Percentiles rank a stretch among this genome's conserved stretches.
These are phyloP conservation scores for Heliconius nattereri DNA, from an alignment of 1,140 invertebrate species.

Conservation along the genomic window DNA sequence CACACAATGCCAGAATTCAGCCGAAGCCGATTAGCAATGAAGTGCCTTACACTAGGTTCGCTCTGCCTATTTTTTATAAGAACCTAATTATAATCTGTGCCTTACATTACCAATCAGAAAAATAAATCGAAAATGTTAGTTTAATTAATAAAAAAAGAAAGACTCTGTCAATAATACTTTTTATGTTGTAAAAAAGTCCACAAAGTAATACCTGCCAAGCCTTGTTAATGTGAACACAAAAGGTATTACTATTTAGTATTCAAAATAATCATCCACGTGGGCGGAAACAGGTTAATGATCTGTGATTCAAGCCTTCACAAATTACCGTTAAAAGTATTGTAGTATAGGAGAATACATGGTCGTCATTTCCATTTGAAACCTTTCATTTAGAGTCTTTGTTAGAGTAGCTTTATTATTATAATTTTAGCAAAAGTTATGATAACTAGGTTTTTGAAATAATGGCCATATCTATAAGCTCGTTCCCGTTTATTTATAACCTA, in stretches of 20 bases:
- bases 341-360: conserved; percentile 14
- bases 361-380: conserved; percentile 2
- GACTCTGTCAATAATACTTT: background rate
- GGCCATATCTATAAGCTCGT: too few species aligned
- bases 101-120: background rate
- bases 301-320: conserved; percentile 31
- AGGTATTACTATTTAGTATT: conserved; percentile 25
- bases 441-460: background rate
- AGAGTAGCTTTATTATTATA: background rate
- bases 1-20: too few species aligned
- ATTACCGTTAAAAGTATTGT: conserved; percentile 29
- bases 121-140: background rate
- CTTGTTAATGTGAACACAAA: background rate
- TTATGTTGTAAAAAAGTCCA: background rate
- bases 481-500: background rate
- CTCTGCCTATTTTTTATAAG: too few species aligned
- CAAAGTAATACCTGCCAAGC: background rate
- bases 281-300: conserved; percentile 39
- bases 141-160: background rate
- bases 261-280: conserved; percentile 33
- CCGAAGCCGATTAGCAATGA: too few species aligned
- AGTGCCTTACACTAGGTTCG: too few species aligned
- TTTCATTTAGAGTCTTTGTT: background rate
- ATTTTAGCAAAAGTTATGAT: background rate
- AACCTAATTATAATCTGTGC: background rate